Evolutionary conservation across 2,888 invertebrate genomes (phyloP).

Genomic region (Sarcophaga subvicina): DNA sequence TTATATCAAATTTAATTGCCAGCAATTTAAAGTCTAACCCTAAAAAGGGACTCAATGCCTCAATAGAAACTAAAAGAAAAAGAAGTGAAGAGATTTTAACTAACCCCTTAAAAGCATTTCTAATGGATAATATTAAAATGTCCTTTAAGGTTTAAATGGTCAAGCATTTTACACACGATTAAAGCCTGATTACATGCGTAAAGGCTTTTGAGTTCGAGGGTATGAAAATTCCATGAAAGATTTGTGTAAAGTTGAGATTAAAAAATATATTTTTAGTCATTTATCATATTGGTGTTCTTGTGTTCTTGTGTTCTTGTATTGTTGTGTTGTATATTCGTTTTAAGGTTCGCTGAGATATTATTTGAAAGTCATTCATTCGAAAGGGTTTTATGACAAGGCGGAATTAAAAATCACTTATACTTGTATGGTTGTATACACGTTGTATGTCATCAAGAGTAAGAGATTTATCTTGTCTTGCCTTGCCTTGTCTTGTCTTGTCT

Average conservation of each 20-base stretch:
- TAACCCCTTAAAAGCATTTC: not conserved
- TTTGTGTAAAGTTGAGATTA: constrained; percentile 49
- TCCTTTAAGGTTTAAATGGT: constrained; percentile 48
- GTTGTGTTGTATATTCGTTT: not conserved
- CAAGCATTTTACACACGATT: constrained; percentile 60
- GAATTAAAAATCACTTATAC: constrained; percentile 64
- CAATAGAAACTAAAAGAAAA: not conserved
- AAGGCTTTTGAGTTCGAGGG: constrained; percentile 21
- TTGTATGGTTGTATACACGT: no score
- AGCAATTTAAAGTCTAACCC: constrained; percentile 37
- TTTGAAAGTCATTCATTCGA: constrained; percentile 36
- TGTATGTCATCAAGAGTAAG: not conserved
- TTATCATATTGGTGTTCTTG: constrained; percentile 47
- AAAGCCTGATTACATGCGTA: constrained; percentile 47
- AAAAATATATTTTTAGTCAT: constrained; percentile 50
- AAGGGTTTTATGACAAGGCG: constrained; percentile 47
- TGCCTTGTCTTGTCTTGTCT: not conserved
- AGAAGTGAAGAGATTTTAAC: not conserved
- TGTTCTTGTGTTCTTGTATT: not conserved
- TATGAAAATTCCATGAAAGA: constrained; percentile 7
- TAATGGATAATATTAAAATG: no score
- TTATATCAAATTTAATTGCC: constrained; percentile 39
- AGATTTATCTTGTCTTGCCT: not conserved
- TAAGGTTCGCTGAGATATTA: not conserved
- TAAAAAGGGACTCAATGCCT: not conserved